These are phyloP conservation scores for Clarias macrocephalus DNA, from an alignment of 2,113 vertebrate genomes.

Conservation along the genomic window DNA sequence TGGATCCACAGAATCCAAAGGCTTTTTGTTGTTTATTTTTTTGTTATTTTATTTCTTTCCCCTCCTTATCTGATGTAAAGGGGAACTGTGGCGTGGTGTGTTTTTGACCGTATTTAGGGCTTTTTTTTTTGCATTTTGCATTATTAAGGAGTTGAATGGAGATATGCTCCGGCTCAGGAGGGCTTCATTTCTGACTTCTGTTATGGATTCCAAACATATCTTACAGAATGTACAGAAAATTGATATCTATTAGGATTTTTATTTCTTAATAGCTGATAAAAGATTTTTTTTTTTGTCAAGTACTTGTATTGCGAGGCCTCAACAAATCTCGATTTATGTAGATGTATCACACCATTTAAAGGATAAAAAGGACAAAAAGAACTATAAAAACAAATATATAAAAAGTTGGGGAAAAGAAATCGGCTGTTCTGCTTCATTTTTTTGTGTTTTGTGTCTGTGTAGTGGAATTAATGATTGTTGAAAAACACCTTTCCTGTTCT, in stretches of 20 bases:
- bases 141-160: constrained; percentile 5
- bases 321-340: constrained; percentile 66
- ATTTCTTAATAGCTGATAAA: constrained; percentile 65
- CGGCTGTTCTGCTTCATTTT: constrained; percentile 25
- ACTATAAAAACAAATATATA: constrained; percentile 54
- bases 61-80: constrained; percentile 60
- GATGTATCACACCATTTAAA: constrained; percentile 76
- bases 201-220: constrained; percentile 71
- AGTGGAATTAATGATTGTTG: background rate
- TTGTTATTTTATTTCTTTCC: constrained; percentile 38
- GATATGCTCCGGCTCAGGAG: constrained; percentile 47
- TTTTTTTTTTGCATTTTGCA: constrained; percentile 33
- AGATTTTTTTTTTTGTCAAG: constrained; percentile 60
- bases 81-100: constrained; percentile 42
- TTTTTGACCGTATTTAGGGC: constrained; percentile 41
- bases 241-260: constrained; percentile 60
- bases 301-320: constrained; percentile 70
- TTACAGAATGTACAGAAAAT: constrained; percentile 72
- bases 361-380: constrained; percentile 62
- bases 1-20: constrained; percentile 44
- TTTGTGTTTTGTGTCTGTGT: constrained; percentile 35
- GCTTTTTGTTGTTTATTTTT: constrained; percentile 46
- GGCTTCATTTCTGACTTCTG: constrained; percentile 66
- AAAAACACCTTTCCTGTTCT: background rate
- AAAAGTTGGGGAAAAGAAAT: constrained; percentile 37